Evolutionary conservation across 2,888 invertebrate genomes (phyloP).

Genomic region (Drepana falcataria): DNA sequence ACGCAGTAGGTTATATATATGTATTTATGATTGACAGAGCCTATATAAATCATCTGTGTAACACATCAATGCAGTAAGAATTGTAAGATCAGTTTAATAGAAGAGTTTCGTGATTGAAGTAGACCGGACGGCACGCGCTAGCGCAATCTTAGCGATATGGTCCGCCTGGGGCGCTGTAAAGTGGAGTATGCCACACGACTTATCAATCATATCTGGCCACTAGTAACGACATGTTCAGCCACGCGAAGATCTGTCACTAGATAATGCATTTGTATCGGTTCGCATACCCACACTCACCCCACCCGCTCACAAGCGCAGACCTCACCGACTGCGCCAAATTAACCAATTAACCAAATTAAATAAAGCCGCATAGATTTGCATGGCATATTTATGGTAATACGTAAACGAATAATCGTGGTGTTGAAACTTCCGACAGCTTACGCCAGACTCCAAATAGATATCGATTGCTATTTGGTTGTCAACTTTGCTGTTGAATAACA

Average conservation of each 20-base stretch:
- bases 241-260: constrained; percentile 7
- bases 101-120: constrained; percentile 49
- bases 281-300: constrained; percentile 7
- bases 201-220: constrained; percentile 52
- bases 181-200: constrained; percentile 64
- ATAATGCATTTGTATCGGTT: constrained; percentile 3
- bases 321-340: constrained; percentile 19
- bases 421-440: constrained; percentile 67
- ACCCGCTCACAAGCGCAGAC: constrained; percentile 7
- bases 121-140: constrained; percentile 32
- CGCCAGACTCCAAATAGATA: constrained; percentile 49
- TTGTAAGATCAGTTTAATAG: constrained; percentile 47
- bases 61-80: constrained; percentile 54
- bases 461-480: constrained; percentile 57
- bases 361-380: constrained; percentile 43
- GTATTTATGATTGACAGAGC: constrained; percentile 45
- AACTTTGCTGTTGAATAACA: constrained; percentile 63
- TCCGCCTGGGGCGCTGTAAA: constrained; percentile 36
- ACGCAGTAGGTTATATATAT: constrained; percentile 47
- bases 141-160: constrained; percentile 20
- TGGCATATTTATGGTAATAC: constrained; percentile 54
- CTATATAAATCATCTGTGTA: constrained; percentile 61
- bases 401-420: constrained; percentile 45
- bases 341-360: constrained; percentile 32
- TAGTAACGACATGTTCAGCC: constrained; percentile 26